Evolutionary conservation across 2,797 vertebrate species (phyloP).

Genomic region (Parotocinclus haroldoi): DNA sequence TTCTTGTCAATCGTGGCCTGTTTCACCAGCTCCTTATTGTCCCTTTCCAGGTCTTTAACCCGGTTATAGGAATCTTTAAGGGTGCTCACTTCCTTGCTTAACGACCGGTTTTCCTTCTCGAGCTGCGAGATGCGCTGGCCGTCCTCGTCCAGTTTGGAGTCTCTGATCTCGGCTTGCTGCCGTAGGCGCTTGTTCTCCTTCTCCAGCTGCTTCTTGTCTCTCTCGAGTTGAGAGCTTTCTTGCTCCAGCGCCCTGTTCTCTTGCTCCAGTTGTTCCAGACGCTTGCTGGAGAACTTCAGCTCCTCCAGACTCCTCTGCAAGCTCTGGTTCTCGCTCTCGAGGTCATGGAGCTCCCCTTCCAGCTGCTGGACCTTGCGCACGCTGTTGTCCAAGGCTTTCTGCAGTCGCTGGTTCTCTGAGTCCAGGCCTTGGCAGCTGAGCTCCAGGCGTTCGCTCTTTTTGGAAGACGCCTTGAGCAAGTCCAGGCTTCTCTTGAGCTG

Average conservation of each 20-base stretch:
- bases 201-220: constrained; percentile 95
- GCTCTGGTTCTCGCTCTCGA: constrained; percentile 91
- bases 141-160: constrained; percentile 88
- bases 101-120: constrained; percentile 92
- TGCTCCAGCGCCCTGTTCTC: constrained; percentile 91
- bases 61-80: constrained; percentile 87
- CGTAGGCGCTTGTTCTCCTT: constrained; percentile 95
- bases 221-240: constrained; percentile 91
- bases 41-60: constrained; percentile 89
- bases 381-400: constrained; percentile 94
- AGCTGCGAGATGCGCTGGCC: constrained; percentile 83
- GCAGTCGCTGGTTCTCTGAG: constrained; percentile 93
- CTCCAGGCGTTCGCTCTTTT: constrained; percentile 93
- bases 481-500: constrained; percentile 89
- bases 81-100: constrained; percentile 86
- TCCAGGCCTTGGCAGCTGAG: constrained; percentile 95
- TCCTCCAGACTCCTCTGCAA: constrained; percentile 91
- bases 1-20: constrained; percentile 91
- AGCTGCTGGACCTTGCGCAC: constrained; percentile 94
- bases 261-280: constrained; percentile 91
- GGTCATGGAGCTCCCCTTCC: constrained; percentile 88
- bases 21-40: constrained; percentile 94
- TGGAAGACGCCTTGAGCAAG: constrained; percentile 89
- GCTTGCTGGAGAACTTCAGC: constrained; percentile 95
- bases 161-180: constrained; percentile 94